phyloP scores from a whole-genome alignment of 2,888 invertebrate genomes.

The Dasypogon diadema region DNA sequence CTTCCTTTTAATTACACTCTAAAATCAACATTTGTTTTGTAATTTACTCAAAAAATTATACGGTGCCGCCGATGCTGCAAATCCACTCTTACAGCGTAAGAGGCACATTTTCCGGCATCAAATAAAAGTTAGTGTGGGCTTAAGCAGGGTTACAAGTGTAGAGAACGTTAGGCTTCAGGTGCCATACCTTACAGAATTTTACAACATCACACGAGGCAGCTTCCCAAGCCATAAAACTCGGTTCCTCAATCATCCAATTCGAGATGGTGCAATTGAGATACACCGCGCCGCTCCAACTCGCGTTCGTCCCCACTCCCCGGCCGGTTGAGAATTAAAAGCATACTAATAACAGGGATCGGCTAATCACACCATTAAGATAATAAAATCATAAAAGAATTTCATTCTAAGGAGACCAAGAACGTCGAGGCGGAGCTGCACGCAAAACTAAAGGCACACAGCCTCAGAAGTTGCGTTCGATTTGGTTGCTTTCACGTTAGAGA shows the following conservation, averaged over 20 bases:
- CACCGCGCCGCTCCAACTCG: background rate
- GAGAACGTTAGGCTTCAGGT: background rate
- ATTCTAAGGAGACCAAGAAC: background rate
- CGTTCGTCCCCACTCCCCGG: background rate
- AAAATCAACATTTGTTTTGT: too few relatives aligned
- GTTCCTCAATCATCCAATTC: slow-evolving; percentile 7
- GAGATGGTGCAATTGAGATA: background rate
- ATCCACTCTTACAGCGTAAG: background rate
- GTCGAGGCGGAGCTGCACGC: background rate
- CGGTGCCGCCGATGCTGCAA: background rate
- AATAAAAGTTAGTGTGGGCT: background rate
- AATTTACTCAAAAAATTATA: too few relatives aligned
- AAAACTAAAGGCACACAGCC: background rate
- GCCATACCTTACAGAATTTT: background rate
- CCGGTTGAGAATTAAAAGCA: slow-evolving; percentile 41
- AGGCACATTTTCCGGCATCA: background rate
- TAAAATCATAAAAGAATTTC: slow-evolving; percentile 45
- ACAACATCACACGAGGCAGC: background rate
- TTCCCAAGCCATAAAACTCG: background rate
- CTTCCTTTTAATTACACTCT: too few relatives aligned
- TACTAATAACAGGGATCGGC: slow-evolving; percentile 51
- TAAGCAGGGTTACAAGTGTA: background rate
- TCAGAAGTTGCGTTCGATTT: background rate
- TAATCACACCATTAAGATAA: slow-evolving; percentile 54
- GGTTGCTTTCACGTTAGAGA: background rate